phyloP scores from a whole-genome alignment of 2,888 invertebrate genomes.

The Meganola albula region DNA sequence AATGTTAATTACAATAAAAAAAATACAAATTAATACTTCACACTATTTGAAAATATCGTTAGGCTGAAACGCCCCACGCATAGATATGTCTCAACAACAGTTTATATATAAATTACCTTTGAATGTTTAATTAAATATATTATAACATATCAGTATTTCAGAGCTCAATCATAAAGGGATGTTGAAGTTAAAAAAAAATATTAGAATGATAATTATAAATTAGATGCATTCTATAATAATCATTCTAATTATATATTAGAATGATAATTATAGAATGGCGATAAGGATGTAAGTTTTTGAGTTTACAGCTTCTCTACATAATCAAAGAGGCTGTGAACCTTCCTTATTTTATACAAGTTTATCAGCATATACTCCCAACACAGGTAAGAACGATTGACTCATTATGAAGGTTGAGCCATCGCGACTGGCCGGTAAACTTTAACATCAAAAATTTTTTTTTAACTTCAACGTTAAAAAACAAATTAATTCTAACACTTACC shows the following conservation, averaged over 20 bases:
- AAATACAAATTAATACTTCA: constrained; percentile 10
- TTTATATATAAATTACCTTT: not conserved
- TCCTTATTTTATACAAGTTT: too few relatives aligned
- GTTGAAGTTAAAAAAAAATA: constrained; percentile 4
- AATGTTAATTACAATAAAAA: not conserved
- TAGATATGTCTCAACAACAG: constrained; percentile 33
- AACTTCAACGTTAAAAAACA: constrained; percentile 12
- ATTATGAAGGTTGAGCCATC: too few relatives aligned
- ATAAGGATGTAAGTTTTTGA: too few relatives aligned
- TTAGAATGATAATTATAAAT: not conserved
- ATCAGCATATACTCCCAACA: too few relatives aligned
- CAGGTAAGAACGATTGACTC: too few relatives aligned
- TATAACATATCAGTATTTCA: not conserved
- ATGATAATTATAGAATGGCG: too few relatives aligned
- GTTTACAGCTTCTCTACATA: too few relatives aligned
- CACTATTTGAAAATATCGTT: constrained; percentile 9
- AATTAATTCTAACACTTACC: constrained; percentile 9
- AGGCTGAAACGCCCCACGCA: constrained; percentile 22
- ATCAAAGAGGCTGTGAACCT: too few relatives aligned
- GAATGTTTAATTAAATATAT: not conserved
- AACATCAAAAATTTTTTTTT: too few relatives aligned
- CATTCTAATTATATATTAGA: not conserved
- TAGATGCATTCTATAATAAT: not conserved
- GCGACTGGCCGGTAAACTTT: too few relatives aligned
- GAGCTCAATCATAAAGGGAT: constrained; percentile 13